Percentiles rank a stretch among this genome's conserved stretches.
Evolutionary conservation across 2,888 invertebrate genomes (phyloP).

Genomic region (Oxystoma pomonae): DNA sequence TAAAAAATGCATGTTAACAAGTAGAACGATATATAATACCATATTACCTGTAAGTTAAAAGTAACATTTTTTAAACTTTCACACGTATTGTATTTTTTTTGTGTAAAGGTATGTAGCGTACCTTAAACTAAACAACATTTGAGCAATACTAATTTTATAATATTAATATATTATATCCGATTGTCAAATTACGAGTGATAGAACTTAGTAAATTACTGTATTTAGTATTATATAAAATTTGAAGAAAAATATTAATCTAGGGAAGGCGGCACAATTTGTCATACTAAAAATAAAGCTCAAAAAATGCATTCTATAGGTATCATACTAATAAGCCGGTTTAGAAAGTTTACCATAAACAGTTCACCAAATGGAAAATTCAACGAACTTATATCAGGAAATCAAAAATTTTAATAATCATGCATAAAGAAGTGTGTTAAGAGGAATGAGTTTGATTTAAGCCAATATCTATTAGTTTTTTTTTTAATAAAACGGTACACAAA

Average conservation of each 20-base stretch:
- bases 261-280: background rate
- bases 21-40: background rate
- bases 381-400: no score
- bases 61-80: background rate
- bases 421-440: no score
- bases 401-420: no score
- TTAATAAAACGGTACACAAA: no score
- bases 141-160: constrained; percentile 46
- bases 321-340: no score
- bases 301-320: no score
- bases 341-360: no score
- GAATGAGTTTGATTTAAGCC: no score
- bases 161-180: constrained; percentile 38
- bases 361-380: no score
- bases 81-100: background rate
- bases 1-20: background rate
- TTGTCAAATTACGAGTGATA: constrained; percentile 49
- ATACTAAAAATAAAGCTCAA: background rate
- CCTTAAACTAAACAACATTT: constrained; percentile 33
- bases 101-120: no score
- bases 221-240: background rate
- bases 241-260: background rate
- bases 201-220: constrained; percentile 24
- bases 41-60: background rate
- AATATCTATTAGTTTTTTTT: no score